phyloP scores from a whole-genome alignment of 2,888 invertebrate genomes.

The Tenodera sinensis region DNA sequence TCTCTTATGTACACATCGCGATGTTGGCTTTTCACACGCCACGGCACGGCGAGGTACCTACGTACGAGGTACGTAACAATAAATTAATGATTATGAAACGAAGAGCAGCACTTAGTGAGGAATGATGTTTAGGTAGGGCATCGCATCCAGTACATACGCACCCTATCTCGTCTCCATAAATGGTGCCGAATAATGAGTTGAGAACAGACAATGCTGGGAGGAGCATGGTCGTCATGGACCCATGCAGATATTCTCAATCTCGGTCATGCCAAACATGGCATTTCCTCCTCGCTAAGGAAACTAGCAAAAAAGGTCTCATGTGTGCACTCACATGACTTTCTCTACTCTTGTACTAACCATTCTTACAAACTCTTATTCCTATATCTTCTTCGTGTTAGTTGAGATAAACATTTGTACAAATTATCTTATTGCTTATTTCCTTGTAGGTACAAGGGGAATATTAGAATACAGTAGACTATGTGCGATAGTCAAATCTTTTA shows the following conservation, averaged over 20 bases:
- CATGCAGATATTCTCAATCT: not conserved
- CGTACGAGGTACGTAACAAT: not conserved
- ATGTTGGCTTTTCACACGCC: not conserved
- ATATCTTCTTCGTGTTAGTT: too few relatives aligned
- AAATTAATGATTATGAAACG: not conserved
- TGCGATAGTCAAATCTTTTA: too few relatives aligned
- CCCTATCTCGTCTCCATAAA: not conserved
- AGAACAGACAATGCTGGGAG: not conserved
- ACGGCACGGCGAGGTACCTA: not conserved
- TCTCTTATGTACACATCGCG: not conserved
- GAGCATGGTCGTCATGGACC: not conserved
- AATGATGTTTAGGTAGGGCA: not conserved
- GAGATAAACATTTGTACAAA: too few relatives aligned
- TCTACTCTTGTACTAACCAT: too few relatives aligned
- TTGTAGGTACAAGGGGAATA: too few relatives aligned
- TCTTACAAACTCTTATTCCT: too few relatives aligned
- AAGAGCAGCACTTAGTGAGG: not conserved
- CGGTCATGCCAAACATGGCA: not conserved
- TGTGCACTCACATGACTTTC: too few relatives aligned
- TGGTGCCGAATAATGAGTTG: not conserved
- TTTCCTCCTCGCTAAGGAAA: not conserved
- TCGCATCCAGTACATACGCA: not conserved
- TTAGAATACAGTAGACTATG: too few relatives aligned
- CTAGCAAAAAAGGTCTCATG: not conserved
- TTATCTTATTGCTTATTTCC: too few relatives aligned